These are phyloP conservation scores for Zaprionus vittiger DNA, from an alignment of 1,140 invertebrate genomes.

Conservation along the genomic window DNA sequence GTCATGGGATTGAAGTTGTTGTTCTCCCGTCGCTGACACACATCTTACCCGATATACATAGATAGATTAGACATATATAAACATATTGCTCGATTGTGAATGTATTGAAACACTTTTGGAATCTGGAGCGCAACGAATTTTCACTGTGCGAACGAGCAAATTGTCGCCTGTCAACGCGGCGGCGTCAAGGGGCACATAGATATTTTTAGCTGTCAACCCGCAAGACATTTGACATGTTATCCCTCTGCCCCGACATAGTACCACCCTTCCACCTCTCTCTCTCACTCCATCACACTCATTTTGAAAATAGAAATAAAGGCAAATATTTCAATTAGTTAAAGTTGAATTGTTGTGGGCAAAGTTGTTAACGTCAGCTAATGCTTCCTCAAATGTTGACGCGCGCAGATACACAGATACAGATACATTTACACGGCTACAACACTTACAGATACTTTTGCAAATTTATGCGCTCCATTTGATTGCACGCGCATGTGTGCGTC, in stretches of 20 bases:
- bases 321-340: constrained; percentile 76
- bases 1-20: constrained; percentile 33
- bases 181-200: constrained; percentile 41
- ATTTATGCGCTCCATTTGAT: constrained; percentile 56
- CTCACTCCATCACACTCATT: neutral
- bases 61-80: neutral
- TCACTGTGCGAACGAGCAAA: constrained; percentile 58
- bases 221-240: constrained; percentile 69
- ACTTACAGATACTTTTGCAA: constrained; percentile 27
- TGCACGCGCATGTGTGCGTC: constrained; percentile 13
- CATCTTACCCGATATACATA: constrained; percentile 48
- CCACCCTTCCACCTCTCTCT: neutral
- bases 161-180: constrained; percentile 67
- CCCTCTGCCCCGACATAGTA: neutral
- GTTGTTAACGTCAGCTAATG: constrained; percentile 43
- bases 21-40: constrained; percentile 52
- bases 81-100: neutral
- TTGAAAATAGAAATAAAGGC: constrained; percentile 7
- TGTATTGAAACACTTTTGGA: constrained; percentile 41
- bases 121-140: constrained; percentile 69
- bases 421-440: neutral
- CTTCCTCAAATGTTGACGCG: constrained; percentile 60
- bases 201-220: constrained; percentile 73
- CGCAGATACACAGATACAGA: constrained; percentile 26
- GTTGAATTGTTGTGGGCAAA: constrained; percentile 42